Percentiles rank a stretch among this genome's conserved stretches.
These are phyloP conservation scores for Chirona hameri DNA, from an alignment of 2,888 invertebrate species.

Conservation along the genomic window DNA sequence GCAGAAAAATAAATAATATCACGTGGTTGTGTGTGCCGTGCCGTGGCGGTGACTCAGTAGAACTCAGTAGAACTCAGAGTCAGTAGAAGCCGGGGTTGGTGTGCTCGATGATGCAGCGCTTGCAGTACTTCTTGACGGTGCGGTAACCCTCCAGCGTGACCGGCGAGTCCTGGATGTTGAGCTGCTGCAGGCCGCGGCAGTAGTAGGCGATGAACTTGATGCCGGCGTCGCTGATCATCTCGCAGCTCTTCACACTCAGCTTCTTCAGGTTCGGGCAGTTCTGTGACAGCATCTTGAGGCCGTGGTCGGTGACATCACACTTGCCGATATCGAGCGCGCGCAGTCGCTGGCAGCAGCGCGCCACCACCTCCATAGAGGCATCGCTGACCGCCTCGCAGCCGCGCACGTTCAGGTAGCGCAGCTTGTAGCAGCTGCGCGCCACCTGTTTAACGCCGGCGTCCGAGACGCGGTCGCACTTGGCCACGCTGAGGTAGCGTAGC, in stretches of 20 bases:
- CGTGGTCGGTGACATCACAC: conserved; percentile 88
- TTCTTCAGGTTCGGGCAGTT: conserved; percentile 88
- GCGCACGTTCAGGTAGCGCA: conserved; percentile 75
- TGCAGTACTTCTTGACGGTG: conserved; percentile 88
- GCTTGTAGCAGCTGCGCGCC: conserved; percentile 78
- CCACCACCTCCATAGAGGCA: conserved; percentile 80
- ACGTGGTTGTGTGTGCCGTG: neutral
- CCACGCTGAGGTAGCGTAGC: conserved; percentile 86
- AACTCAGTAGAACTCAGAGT: no score
- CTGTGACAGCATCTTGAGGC: conserved; percentile 77
- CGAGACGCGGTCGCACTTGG: conserved; percentile 80
- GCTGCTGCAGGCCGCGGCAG: conserved; percentile 80
- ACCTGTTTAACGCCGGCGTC: conserved; percentile 85
- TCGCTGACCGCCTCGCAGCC: conserved; percentile 94
- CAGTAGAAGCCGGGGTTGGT: conserved; percentile 90
- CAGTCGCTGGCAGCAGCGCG: conserved; percentile 77
- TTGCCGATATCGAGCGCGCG: conserved; percentile 87
- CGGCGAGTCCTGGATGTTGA: conserved; percentile 90
- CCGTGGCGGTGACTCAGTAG: no score
- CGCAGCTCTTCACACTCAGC: conserved; percentile 83
- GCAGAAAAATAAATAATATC: conserved; percentile 12
- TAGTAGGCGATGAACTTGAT: conserved; percentile 83
- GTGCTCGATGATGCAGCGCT: conserved; percentile 88
- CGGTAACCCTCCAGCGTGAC: conserved; percentile 83
- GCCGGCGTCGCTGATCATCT: conserved; percentile 83